Conservation (phyloP, 2,113 vertebrate species). For the Tragelaphus scriptus region DNA sequence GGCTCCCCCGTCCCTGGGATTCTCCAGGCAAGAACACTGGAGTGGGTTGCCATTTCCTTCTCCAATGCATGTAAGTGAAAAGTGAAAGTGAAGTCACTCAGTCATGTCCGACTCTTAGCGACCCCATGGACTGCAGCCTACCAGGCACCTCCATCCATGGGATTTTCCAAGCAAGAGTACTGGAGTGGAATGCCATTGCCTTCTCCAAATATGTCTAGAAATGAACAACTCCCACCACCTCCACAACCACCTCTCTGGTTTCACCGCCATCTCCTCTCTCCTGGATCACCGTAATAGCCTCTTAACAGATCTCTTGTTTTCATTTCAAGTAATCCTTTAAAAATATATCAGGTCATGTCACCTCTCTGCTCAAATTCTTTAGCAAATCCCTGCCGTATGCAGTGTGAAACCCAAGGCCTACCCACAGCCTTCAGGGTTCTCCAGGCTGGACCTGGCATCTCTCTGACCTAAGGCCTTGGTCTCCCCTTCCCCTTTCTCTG, state of each 20-base stretch:
- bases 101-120: too few relatives aligned
- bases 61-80: too few relatives aligned
- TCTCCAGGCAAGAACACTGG: too few relatives aligned
- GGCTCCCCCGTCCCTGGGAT: too few relatives aligned
- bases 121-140: too few relatives aligned
- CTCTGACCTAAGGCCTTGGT: background rate
- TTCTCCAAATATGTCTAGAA: background rate
- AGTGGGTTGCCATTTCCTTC: too few relatives aligned
- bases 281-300: background rate
- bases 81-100: too few relatives aligned
- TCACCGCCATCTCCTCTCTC: background rate
- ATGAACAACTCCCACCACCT: background rate
- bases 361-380: background rate
- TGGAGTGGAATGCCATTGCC: too few relatives aligned
- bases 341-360: background rate
- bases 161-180: too few relatives aligned
- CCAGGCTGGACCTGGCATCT: rapidly evolving
- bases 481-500: too few relatives aligned
- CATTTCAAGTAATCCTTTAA: background rate
- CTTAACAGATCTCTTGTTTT: background rate
- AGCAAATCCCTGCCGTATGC: rapidly evolving
- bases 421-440: background rate
- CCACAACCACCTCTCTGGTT: background rate
- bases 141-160: too few relatives aligned
- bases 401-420: background rate